A percentile compares a stretch with the other conserved stretches of the same genome.
Conservation (phyloP, 2,113 vertebrate species). For the Sinocyclocheilus anophthalmus region DNA sequence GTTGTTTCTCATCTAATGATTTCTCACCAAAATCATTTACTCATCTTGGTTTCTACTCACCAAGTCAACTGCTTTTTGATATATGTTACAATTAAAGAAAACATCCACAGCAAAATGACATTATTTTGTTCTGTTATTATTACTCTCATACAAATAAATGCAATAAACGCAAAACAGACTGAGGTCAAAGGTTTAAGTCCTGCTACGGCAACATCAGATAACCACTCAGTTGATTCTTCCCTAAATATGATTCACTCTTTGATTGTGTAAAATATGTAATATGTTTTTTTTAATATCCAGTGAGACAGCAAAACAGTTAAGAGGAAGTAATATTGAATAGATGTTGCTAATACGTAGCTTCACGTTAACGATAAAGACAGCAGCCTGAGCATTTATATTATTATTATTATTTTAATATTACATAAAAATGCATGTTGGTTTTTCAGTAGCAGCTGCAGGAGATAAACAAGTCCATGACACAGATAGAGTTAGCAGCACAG, state of each 20-base stretch:
- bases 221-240: background rate
- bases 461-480: constrained; percentile 14
- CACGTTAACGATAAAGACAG: background rate
- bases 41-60: background rate
- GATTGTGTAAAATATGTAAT: background rate
- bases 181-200: background rate
- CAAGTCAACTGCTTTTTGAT: background rate
- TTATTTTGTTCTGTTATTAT: background rate
- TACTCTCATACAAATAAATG: background rate
- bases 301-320: background rate
- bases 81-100: background rate
- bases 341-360: background rate
- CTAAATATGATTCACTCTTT: background rate
- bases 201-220: background rate
- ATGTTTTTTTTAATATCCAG: background rate
- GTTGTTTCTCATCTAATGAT: background rate
- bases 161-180: background rate
- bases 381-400: background rate
- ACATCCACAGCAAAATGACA: background rate
- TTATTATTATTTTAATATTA: background rate
- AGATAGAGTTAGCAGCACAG: constrained; percentile 33
- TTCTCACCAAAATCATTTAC: background rate
- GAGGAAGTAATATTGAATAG: background rate
- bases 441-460: background rate
- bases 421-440: background rate